These are phyloP conservation scores for Panurus biarmicus DNA, from an alignment of 2,113 vertebrate genomes.

Conservation along the genomic window DNA sequence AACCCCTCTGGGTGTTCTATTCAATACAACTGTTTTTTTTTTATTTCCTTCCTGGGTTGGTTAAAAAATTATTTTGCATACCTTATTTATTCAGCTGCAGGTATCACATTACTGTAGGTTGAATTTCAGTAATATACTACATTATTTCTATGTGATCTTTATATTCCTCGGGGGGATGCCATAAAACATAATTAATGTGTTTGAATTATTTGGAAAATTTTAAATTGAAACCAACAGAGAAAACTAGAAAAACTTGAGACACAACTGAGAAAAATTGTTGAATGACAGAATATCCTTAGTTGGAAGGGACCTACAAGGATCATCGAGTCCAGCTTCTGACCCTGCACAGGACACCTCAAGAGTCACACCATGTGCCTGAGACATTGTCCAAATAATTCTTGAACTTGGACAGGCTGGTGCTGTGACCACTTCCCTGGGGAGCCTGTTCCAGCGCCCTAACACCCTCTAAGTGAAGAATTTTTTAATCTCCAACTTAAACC, in stretches of 20 bases:
- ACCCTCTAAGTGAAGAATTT: neutral
- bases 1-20: neutral
- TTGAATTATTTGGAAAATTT: neutral
- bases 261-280: neutral
- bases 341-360: neutral
- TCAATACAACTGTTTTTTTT: neutral
- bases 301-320: neutral
- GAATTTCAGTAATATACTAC: neutral
- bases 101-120: neutral
- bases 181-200: neutral
- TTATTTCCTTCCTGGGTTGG: neutral
- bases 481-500: neutral
- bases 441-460: neutral
- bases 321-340: rapidly evolving
- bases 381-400: neutral
- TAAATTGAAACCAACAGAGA: neutral
- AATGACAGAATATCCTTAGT: neutral
- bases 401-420: neutral
- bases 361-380: neutral
- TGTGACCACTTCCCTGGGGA: neutral
- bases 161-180: neutral
- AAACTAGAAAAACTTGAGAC: neutral
- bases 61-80: neutral
- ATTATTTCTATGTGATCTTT: neutral
- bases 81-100: neutral